These are phyloP conservation scores for Apeira syringaria DNA, from an alignment of 2,888 invertebrate species.

Conservation along the genomic window DNA sequence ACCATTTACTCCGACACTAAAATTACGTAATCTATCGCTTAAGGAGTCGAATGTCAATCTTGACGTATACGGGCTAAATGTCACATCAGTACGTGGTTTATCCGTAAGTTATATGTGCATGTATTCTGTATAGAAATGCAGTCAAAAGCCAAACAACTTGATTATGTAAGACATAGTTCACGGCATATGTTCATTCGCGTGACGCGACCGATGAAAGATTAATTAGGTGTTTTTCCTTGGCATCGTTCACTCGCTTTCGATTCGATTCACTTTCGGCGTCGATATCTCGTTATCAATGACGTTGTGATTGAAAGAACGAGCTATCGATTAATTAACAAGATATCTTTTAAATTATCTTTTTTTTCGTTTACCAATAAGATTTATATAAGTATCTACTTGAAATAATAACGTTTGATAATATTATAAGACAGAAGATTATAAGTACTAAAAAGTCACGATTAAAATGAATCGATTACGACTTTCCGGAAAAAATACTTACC, in stretches of 20 bases:
- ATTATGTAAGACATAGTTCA: constrained; percentile 26
- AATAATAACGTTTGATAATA: constrained; percentile 3
- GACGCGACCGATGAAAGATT: constrained; percentile 37
- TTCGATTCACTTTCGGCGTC: constrained; percentile 40
- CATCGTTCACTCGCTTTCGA: constrained; percentile 48
- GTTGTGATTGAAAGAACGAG: constrained; percentile 33
- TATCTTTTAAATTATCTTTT: constrained; percentile 22
- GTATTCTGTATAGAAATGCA: constrained; percentile 25
- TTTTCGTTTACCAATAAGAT: neutral
- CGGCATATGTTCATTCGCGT: constrained; percentile 20
- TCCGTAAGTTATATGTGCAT: constrained; percentile 12
- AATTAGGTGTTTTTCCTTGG: constrained; percentile 43
- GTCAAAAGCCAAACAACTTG: constrained; percentile 7
- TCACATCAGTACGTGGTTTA: constrained; percentile 17
- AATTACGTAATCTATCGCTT: constrained; percentile 3
- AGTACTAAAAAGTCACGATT: too few species aligned
- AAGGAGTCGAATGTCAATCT: neutral
- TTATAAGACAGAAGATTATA: too few species aligned
- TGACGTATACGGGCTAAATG: constrained; percentile 5
- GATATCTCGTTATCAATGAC: constrained; percentile 38
- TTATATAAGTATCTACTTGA: neutral
- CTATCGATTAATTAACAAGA: constrained; percentile 38
- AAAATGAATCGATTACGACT: too few species aligned
- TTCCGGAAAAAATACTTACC: too few species aligned
- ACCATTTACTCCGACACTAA: constrained; percentile 3